A percentile compares a stretch with the other conserved stretches of the same genome.
Conservation (phyloP, 2,888 invertebrate species). For the Eucera pruinosa region DNA sequence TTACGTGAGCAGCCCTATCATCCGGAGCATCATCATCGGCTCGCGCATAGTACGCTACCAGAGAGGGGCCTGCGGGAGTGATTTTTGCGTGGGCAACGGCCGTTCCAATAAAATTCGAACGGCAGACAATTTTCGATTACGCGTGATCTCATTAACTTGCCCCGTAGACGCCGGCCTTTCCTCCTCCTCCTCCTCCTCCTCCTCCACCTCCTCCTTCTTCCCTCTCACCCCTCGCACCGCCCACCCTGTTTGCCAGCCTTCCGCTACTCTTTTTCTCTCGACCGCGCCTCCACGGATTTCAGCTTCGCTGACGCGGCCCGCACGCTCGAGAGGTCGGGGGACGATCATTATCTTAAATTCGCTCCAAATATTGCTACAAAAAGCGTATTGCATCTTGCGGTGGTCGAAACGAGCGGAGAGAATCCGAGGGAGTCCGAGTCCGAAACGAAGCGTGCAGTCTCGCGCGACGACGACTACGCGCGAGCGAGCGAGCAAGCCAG, state of each 20-base stretch:
- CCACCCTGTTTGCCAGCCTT: constrained; percentile 3
- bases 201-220: constrained; percentile 53
- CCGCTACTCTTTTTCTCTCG: constrained; percentile 29
- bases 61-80: constrained; percentile 51
- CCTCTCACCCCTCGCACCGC: constrained; percentile 28
- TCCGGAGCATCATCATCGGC: constrained; percentile 49
- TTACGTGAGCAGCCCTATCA: constrained; percentile 48
- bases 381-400: constrained; percentile 77
- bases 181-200: constrained; percentile 52
- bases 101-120: constrained; percentile 81
- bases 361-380: constrained; percentile 78
- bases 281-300: constrained; percentile 51
- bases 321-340: constrained; percentile 20
- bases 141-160: constrained; percentile 84
- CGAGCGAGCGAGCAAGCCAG: not conserved
- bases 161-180: constrained; percentile 63
- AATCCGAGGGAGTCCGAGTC: not conserved
- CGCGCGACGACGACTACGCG: constrained; percentile 15
- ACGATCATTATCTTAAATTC: constrained; percentile 78
- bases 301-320: constrained; percentile 36
- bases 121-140: constrained; percentile 83
- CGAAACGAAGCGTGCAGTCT: constrained; percentile 17
- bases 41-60: constrained; percentile 57
- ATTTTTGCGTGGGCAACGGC: constrained; percentile 69
- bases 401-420: constrained; percentile 48